These are phyloP conservation scores for Conus betulinus DNA, from an alignment of 1,140 invertebrate genomes.

Conservation along the genomic window DNA sequence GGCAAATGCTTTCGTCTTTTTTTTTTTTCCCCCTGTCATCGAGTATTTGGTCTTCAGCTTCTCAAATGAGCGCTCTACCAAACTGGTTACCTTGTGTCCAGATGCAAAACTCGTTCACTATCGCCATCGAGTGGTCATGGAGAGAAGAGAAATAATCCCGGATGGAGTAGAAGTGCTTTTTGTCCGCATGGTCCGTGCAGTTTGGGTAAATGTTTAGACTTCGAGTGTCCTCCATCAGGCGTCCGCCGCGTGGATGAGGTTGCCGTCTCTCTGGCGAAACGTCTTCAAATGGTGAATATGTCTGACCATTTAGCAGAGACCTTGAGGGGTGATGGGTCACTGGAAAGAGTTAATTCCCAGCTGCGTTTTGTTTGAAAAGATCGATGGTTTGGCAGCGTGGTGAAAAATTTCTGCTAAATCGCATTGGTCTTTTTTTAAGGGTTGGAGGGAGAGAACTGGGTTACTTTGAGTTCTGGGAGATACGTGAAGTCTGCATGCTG, in stretches of 20 bases:
- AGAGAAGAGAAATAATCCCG: not conserved
- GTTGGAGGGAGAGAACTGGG: too few species aligned
- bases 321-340: not conserved
- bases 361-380: not conserved
- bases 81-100: constrained; percentile 9
- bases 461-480: too few species aligned
- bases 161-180: not conserved
- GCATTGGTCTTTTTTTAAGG: not conserved
- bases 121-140: not conserved
- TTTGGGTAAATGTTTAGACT: not conserved
- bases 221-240: not conserved
- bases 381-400: not conserved
- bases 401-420: not conserved
- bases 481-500: too few species aligned
- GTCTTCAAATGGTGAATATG: constrained; percentile 15
- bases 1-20: not conserved
- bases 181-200: not conserved
- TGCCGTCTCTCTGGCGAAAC: not conserved
- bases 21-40: not conserved
- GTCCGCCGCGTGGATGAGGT: not conserved
- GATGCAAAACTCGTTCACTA: constrained; percentile 15
- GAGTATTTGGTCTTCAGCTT: constrained; percentile 7
- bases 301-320: not conserved
- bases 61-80: not conserved
- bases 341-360: not conserved